phyloP scores from a whole-genome alignment of 2,797 vertebrate genomes.

The Sebastes minor region DNA sequence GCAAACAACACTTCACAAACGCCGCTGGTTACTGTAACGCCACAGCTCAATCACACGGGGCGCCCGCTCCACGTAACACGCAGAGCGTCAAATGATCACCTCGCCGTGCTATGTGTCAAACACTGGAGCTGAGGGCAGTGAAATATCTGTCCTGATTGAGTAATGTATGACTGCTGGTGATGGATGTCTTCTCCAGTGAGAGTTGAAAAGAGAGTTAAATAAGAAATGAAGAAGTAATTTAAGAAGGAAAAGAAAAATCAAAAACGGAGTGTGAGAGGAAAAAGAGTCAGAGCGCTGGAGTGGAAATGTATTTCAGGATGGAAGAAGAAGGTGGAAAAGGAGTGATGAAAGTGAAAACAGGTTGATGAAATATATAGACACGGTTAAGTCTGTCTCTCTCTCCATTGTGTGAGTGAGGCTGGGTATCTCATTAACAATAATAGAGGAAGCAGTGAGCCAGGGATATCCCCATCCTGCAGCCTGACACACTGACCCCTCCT shows the following conservation, averaged over 20 bases:
- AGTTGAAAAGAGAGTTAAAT: constrained; percentile 33
- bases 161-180: constrained; percentile 24
- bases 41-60: constrained; percentile 8
- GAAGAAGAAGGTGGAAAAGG: not conserved
- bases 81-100: constrained; percentile 23
- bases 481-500: constrained; percentile 61
- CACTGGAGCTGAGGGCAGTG: not conserved
- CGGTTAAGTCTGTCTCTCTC: constrained; percentile 1
- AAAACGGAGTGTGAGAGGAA: constrained; percentile 9
- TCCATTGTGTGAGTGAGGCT: constrained; percentile 33
- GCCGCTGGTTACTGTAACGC: constrained; percentile 22
- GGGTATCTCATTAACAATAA: constrained; percentile 66
- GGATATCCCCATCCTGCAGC: constrained; percentile 70
- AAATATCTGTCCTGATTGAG: constrained; percentile 28
- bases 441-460: constrained; percentile 55
- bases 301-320: constrained; percentile 36
- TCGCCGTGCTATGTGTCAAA: constrained; percentile 6
- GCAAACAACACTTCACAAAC: constrained; percentile 41
- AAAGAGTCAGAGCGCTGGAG: not conserved
- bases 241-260: not conserved
- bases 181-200: constrained; percentile 8
- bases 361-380: constrained; percentile 12
- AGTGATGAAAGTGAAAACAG: constrained; percentile 14
- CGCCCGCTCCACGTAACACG: not conserved
- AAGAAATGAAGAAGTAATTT: constrained; percentile 39